Conservation (phyloP, 2,113 vertebrate genomes). For the Australoheros scitulus region DNA sequence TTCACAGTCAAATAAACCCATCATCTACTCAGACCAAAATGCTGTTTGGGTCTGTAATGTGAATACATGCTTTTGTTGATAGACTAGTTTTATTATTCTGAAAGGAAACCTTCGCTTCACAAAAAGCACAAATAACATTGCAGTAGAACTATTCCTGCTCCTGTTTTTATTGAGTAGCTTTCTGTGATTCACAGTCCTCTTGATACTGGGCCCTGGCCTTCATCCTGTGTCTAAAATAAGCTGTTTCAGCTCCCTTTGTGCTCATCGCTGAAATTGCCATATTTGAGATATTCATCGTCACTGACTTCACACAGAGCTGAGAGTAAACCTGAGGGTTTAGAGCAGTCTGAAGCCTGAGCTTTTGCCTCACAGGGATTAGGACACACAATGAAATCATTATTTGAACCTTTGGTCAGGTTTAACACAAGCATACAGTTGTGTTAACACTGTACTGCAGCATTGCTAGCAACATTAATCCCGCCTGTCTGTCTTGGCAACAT, state of each 20-base stretch:
- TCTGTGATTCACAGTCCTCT: too few relatives aligned
- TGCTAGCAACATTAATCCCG: background rate
- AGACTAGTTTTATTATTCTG: background rate
- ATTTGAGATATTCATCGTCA: too few relatives aligned
- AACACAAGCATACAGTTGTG: background rate
- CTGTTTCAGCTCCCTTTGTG: too few relatives aligned
- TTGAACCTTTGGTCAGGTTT: background rate
- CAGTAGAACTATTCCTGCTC: too few relatives aligned
- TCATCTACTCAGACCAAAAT: conserved; percentile 35
- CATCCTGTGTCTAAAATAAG: too few relatives aligned
- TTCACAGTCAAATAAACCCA: conserved; percentile 76
- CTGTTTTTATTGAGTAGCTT: too few relatives aligned
- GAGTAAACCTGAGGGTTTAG: background rate
- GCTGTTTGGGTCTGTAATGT: background rate
- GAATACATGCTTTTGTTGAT: background rate
- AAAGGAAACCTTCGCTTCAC: background rate
- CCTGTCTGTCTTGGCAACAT: background rate
- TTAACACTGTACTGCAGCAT: background rate
- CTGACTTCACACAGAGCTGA: too few relatives aligned
- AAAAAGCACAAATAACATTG: background rate
- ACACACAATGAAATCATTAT: background rate
- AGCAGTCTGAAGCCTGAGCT: background rate
- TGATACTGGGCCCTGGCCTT: too few relatives aligned
- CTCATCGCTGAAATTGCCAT: too few relatives aligned
- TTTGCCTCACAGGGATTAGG: background rate